A percentile compares a stretch with the other conserved stretches of the same genome.
These are phyloP conservation scores for Hydropotes inermis DNA, from an alignment of 2,113 vertebrate genomes.

Conservation along the genomic window DNA sequence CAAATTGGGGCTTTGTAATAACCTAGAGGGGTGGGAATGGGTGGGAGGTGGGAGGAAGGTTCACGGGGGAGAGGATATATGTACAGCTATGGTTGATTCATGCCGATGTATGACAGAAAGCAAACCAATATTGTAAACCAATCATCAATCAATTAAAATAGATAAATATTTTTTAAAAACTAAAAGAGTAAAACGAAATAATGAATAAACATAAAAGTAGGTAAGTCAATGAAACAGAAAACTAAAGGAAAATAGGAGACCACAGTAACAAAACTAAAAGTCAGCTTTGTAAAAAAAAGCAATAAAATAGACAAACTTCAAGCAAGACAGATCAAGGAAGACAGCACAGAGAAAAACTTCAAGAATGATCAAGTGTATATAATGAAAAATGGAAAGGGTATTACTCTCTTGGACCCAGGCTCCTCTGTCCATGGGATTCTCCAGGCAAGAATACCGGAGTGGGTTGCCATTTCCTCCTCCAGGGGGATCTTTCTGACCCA, in stretches of 20 bases:
- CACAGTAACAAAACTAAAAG: not conserved
- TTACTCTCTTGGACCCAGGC: not conserved
- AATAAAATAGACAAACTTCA: conserved; percentile 28
- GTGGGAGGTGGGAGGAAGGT: not conserved
- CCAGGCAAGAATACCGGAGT: not conserved
- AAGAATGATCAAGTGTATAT: not conserved
- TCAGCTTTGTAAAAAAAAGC: not conserved
- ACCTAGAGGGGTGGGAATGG: not conserved
- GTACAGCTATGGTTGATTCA: too few species aligned
- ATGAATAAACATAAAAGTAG: conserved; percentile 33
- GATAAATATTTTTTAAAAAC: not conserved
- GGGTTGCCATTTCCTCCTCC: not conserved
- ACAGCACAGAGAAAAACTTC: not conserved
- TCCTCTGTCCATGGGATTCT: not conserved
- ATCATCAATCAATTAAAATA: too few species aligned
- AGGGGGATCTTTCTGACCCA: not conserved
- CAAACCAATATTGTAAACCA: too few species aligned
- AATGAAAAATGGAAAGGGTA: not conserved
- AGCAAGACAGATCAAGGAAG: not conserved
- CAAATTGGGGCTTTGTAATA: not conserved
- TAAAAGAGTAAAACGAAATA: not conserved
- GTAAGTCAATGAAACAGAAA: conserved; percentile 35
- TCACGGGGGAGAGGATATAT: not conserved
- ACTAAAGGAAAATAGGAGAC: not conserved
- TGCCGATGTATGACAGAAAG: too few species aligned